phyloP scores from a whole-genome alignment of 2,113 vertebrate species.

The Peromyscus polionotus region DNA sequence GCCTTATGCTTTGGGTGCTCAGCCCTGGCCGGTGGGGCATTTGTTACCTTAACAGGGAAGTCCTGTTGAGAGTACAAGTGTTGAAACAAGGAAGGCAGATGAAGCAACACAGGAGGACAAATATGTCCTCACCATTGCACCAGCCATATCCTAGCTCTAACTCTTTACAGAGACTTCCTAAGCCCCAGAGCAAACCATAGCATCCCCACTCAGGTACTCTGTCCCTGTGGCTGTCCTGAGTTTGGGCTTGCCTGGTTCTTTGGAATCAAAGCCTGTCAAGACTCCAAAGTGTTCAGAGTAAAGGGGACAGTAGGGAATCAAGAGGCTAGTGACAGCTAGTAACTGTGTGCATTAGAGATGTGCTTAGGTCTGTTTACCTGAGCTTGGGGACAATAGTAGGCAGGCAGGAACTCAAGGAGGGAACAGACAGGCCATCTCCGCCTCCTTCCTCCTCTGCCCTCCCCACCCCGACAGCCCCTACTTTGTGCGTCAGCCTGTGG shows the following conservation, averaged over 20 bases:
- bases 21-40: background rate
- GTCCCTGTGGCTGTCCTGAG: background rate
- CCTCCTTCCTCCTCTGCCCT: slow-evolving; percentile 68
- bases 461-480: background rate
- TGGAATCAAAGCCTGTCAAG: background rate
- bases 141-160: too few relatives aligned
- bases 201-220: background rate
- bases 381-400: background rate
- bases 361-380: background rate
- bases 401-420: background rate
- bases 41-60: slow-evolving; percentile 19
- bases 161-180: background rate
- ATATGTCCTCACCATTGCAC: background rate
- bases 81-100: slow-evolving; percentile 33
- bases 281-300: background rate
- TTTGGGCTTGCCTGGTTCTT: background rate
- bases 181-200: background rate
- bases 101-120: background rate
- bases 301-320: background rate
- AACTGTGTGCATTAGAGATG: background rate
- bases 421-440: slow-evolving; percentile 35
- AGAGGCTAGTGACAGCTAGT: background rate
- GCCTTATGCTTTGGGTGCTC: background rate
- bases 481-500: background rate
- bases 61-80: slow-evolving; percentile 25